These are phyloP conservation scores for Spinibarbus caldwelli DNA, from an alignment of 2,797 vertebrate genomes.

Conservation along the genomic window DNA sequence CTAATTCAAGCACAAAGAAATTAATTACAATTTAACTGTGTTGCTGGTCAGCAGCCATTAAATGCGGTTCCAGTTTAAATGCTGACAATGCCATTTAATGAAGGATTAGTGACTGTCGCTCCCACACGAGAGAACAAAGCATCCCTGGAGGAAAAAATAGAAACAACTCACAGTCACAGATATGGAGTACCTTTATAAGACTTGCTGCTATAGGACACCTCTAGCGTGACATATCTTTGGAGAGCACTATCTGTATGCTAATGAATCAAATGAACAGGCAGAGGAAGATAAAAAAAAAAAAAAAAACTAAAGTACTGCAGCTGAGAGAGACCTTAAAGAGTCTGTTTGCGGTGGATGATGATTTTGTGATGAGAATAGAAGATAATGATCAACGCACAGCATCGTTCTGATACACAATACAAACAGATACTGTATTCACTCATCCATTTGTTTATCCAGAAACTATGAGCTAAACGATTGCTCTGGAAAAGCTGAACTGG, in stretches of 20 bases:
- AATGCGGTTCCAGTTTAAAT: slow-evolving; percentile 21
- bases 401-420: slow-evolving; percentile 32
- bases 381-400: slow-evolving; percentile 22
- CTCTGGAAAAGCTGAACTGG: slow-evolving; percentile 54
- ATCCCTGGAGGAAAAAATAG: slow-evolving; percentile 28
- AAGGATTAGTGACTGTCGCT: slow-evolving; percentile 44
- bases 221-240: slow-evolving; percentile 32
- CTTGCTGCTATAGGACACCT: slow-evolving; percentile 38
- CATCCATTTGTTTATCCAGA: slow-evolving; percentile 36
- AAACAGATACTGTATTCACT: slow-evolving; percentile 45
- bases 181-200: slow-evolving; percentile 38
- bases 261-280: slow-evolving; percentile 46
- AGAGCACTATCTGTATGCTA: slow-evolving; percentile 44
- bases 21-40: slow-evolving; percentile 36
- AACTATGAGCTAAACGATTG: slow-evolving; percentile 45
- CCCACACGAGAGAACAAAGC: slow-evolving; percentile 24
- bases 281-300: slow-evolving; percentile 47
- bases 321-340: slow-evolving; percentile 33
- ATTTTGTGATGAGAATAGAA: slow-evolving; percentile 55
- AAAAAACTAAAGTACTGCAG: slow-evolving; percentile 31
- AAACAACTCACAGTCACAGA: slow-evolving; percentile 35
- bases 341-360: slow-evolving; percentile 44
- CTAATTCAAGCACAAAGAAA: slow-evolving; percentile 42
- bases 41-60: slow-evolving; percentile 38
- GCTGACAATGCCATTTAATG: slow-evolving; percentile 48